phyloP scores from a whole-genome alignment of 2,113 vertebrate species.

The Antechinus stuartii region DNA sequence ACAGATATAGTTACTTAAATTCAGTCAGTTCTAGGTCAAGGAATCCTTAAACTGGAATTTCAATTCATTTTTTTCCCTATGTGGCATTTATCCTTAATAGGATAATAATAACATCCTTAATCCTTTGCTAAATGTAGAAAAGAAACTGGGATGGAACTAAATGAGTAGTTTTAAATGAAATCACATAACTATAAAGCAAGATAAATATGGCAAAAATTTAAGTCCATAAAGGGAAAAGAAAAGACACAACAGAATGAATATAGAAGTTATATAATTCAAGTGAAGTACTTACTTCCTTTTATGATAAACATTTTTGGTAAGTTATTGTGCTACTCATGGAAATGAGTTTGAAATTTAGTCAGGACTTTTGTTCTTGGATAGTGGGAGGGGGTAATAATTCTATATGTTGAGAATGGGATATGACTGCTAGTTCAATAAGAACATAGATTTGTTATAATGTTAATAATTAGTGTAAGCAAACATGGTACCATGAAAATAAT shows the following conservation, averaged over 20 bases:
- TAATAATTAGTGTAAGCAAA: not conserved
- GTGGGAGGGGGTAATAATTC: not conserved
- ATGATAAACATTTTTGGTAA: slow-evolving; percentile 15
- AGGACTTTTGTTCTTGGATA: not conserved
- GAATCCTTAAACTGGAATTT: not conserved
- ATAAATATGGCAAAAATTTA: not conserved
- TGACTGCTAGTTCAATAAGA: not conserved
- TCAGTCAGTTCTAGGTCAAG: not conserved
- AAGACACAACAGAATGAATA: not conserved
- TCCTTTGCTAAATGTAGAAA: slow-evolving; percentile 2
- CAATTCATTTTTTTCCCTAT: slow-evolving; percentile 43
- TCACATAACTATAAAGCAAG: slow-evolving; percentile 15
- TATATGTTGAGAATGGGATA: not conserved
- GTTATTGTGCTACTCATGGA: not conserved
- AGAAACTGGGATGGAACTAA: slow-evolving; percentile 29
- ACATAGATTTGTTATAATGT: not conserved
- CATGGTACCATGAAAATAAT: not conserved
- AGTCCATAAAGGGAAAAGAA: not conserved
- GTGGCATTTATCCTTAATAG: not conserved
- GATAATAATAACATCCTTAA: too few relatives aligned
- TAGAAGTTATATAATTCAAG: slow-evolving; percentile 5
- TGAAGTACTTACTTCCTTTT: slow-evolving; percentile 37
- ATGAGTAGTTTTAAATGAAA: not conserved
- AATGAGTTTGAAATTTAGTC: slow-evolving; percentile 4
- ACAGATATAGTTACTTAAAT: slow-evolving; percentile 7